These are phyloP conservation scores for Kradibia gibbosae DNA, from an alignment of 1,140 invertebrate genomes.

Conservation along the genomic window DNA sequence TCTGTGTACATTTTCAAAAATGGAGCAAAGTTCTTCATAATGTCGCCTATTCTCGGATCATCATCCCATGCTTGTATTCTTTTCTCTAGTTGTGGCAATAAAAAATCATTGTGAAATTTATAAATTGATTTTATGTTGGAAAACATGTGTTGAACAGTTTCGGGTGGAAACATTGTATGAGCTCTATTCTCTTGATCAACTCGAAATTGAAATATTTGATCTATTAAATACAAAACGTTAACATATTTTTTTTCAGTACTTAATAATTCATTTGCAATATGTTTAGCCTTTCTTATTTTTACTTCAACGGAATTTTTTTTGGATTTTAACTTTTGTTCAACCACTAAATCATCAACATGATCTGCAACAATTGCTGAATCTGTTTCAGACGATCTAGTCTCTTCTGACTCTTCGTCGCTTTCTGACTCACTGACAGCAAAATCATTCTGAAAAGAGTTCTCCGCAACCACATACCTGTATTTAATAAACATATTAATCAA, in stretches of 20 bases:
- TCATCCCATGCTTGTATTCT: conserved; percentile 78
- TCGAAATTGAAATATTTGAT: conserved; percentile 77
- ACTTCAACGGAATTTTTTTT: conserved; percentile 56
- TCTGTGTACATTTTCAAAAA: conserved; percentile 83
- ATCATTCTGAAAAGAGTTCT: conserved; percentile 60
- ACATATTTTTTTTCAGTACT: conserved; percentile 82
- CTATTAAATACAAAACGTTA: conserved; percentile 79
- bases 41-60: conserved; percentile 79
- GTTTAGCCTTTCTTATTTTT: conserved; percentile 71
- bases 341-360: conserved; percentile 54
- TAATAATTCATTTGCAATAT: conserved; percentile 80
- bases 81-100: conserved; percentile 78
- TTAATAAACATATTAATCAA: conserved; percentile 28
- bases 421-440: conserved; percentile 70
- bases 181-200: conserved; percentile 72
- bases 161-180: conserved; percentile 71
- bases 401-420: conserved; percentile 70
- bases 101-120: conserved; percentile 79
- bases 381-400: conserved; percentile 63
- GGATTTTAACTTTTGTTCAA: conserved; percentile 52
- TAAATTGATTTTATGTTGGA: conserved; percentile 74
- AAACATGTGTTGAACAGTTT: conserved; percentile 69
- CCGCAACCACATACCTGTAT: conserved; percentile 62
- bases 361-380: conserved; percentile 59
- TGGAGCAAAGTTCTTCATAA: conserved; percentile 83